These are phyloP conservation scores for Tetramorium parvispinum DNA, from an alignment of 1,140 invertebrate genomes.

Conservation along the genomic window DNA sequence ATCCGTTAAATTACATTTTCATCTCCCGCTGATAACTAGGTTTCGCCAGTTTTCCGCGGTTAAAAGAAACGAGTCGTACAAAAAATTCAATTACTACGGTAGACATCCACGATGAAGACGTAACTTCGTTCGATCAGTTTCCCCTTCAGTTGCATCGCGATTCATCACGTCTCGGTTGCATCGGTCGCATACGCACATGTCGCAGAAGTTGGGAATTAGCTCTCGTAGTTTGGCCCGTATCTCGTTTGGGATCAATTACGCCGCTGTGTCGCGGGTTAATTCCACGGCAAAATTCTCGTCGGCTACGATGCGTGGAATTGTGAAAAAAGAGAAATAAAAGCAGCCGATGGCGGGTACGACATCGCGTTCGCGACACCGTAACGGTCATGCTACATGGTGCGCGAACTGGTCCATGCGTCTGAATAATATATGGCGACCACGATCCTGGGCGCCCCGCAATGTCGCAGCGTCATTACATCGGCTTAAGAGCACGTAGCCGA, in stretches of 20 bases:
- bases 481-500: slow-evolving; percentile 45
- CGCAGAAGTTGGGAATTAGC: slow-evolving; percentile 7
- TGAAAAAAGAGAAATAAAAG: not conserved
- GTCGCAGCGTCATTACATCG: slow-evolving; percentile 68
- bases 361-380: slow-evolving; percentile 30
- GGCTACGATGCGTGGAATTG: slow-evolving; percentile 9
- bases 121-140: slow-evolving; percentile 19
- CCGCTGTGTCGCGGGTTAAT: not conserved
- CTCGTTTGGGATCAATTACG: slow-evolving; percentile 13
- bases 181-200: not conserved
- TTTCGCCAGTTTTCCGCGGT: slow-evolving; percentile 34
- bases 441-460: slow-evolving; percentile 58
- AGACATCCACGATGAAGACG: slow-evolving; percentile 7
- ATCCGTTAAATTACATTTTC: slow-evolving; percentile 51
- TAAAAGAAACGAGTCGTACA: slow-evolving; percentile 34
- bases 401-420: slow-evolving; percentile 57
- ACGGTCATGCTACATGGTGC: slow-evolving; percentile 49
- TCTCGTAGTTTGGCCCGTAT: not conserved
- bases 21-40: slow-evolving; percentile 45
- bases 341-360: not conserved
- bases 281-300: not conserved
- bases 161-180: not conserved
- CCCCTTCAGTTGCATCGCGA: not conserved
- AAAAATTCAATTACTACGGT: slow-evolving; percentile 37
- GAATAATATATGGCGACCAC: slow-evolving; percentile 70